These are phyloP conservation scores for Gryllus longicercus DNA, from an alignment of 2,888 invertebrate genomes.

Conservation along the genomic window DNA sequence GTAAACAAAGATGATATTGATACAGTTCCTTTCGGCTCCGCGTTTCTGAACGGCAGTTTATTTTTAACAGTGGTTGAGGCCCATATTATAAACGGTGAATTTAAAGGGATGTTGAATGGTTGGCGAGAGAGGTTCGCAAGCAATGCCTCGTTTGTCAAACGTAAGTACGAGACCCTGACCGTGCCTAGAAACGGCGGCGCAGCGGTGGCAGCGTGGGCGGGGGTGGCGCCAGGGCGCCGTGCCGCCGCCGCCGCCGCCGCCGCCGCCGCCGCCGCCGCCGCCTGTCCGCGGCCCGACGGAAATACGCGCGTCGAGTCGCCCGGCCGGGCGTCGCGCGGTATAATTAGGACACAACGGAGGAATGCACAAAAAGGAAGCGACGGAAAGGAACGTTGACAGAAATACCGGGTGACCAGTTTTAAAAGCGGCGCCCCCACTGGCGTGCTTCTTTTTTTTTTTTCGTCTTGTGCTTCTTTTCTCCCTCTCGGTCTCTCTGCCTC, in stretches of 20 bases:
- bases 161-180: no score
- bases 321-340: background rate
- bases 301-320: background rate
- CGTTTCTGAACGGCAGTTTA: no score
- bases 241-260: background rate
- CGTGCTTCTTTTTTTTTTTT: background rate
- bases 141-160: no score
- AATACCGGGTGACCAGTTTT: constrained; percentile 9
- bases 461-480: background rate
- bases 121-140: no score
- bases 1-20: no score
- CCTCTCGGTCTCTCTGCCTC: background rate
- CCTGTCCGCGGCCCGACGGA: background rate
- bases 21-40: no score
- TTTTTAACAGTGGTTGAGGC: no score
- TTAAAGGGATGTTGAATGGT: no score
- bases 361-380: background rate
- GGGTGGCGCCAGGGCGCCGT: background rate
- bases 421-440: background rate
- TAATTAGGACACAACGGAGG: constrained; percentile 1
- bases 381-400: background rate
- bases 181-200: no score
- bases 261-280: background rate
- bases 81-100: no score
- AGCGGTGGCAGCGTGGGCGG: background rate